Conservation (phyloP, 92 coral and sea anemone species). For the Muricea muricata region DNA sequence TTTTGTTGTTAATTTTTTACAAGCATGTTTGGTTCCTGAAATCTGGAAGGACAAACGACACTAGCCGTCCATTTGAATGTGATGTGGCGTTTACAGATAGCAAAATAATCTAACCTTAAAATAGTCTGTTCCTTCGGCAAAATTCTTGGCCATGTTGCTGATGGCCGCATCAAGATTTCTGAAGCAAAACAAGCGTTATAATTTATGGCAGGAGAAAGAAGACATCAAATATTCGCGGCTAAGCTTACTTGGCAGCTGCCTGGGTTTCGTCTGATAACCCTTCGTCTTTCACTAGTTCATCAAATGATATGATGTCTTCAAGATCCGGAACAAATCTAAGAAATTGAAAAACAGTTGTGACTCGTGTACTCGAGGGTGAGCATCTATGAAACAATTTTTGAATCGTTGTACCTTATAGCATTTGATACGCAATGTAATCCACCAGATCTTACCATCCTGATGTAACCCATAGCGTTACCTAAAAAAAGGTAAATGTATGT, state of each 20-base stretch:
- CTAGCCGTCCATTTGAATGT: too few species aligned
- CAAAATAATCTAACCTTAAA: conserved; percentile 82
- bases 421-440: conserved; percentile 98
- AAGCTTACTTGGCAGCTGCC: conserved; percentile 85
- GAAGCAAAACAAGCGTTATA: too few species aligned
- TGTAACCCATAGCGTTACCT: conserved; percentile 99
- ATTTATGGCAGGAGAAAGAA: too few species aligned
- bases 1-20: too few species aligned
- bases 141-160: conserved; percentile 90
- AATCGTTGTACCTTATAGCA: conserved; percentile 81
- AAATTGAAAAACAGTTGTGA: not conserved
- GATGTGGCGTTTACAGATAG: too few species aligned
- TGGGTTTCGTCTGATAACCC: conserved; percentile 77
- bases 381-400: too few species aligned
- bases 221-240: too few species aligned
- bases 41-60: too few species aligned
- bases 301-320: conserved; percentile 96
- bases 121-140: conserved; percentile 97
- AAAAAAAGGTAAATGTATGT: not conserved
- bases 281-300: conserved; percentile 94
- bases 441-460: conserved; percentile 97
- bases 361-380: too few species aligned
- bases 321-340: conserved; percentile 94
- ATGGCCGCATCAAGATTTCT: conserved; percentile 92
- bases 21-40: too few species aligned